phyloP scores from a whole-genome alignment of 2,888 invertebrate genomes.

The Nematopogon swammerdamellus region DNA sequence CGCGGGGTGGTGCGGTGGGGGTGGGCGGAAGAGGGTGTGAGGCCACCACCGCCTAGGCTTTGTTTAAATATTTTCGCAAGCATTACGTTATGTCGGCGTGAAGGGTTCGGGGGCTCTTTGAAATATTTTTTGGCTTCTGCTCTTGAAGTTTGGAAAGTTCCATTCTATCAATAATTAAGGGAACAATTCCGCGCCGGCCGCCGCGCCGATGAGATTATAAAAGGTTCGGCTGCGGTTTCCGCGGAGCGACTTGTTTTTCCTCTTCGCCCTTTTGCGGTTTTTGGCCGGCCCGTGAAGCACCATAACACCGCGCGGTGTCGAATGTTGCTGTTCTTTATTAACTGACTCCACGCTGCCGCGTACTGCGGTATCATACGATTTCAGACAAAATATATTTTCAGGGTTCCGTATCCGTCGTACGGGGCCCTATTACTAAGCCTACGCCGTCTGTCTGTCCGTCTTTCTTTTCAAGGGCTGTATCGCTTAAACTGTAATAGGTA shows the following conservation, averaged over 20 bases:
- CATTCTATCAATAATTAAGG: constrained; percentile 58
- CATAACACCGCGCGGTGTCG: too few species aligned
- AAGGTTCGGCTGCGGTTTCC: constrained; percentile 33
- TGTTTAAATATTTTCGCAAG: constrained; percentile 57
- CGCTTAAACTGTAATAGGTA: too few species aligned
- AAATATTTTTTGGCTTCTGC: constrained; percentile 56
- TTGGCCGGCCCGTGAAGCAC: not conserved
- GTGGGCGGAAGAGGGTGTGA: not conserved
- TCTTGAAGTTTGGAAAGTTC: constrained; percentile 57
- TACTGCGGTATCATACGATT: too few species aligned
- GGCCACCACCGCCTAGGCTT: constrained; percentile 38
- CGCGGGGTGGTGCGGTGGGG: constrained; percentile 29
- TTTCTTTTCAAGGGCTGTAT: too few species aligned
- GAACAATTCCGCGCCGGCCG: constrained; percentile 41
- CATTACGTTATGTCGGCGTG: constrained; percentile 27
- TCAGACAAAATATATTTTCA: too few species aligned
- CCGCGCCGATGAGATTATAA: constrained; percentile 46
- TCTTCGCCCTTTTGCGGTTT: not conserved
- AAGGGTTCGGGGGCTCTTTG: constrained; percentile 53
- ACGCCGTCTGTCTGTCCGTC: too few species aligned
- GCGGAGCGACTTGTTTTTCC: constrained; percentile 2
- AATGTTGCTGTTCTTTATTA: too few species aligned
- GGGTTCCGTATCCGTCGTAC: too few species aligned
- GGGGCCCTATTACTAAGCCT: too few species aligned
- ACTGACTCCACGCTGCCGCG: too few species aligned